Evolutionary conservation across 1,140 invertebrate genomes (phyloP).

Genomic region (Camponotus vicinus): DNA sequence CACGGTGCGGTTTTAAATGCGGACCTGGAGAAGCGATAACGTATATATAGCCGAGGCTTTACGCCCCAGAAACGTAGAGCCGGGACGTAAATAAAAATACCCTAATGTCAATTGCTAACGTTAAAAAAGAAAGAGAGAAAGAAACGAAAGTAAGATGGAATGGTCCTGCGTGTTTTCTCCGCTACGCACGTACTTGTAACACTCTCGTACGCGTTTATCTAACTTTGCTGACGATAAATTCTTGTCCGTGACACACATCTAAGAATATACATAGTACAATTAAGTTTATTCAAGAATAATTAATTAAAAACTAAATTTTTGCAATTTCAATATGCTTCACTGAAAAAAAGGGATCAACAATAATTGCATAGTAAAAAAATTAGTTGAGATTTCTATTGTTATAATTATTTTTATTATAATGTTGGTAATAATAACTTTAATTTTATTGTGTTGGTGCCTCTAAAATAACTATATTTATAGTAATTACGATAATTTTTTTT

Average conservation of each 20-base stretch:
- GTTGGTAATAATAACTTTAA: too few relatives aligned
- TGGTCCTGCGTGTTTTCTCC: not conserved
- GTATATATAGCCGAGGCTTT: constrained; percentile 33
- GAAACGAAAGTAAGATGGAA: not conserved
- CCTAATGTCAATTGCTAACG: constrained; percentile 40
- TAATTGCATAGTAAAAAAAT: too few relatives aligned
- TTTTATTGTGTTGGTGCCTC: too few relatives aligned
- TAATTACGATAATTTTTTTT: too few relatives aligned
- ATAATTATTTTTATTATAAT: too few relatives aligned
- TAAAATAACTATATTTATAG: too few relatives aligned
- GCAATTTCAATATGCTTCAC: not conserved
- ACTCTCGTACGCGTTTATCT: not conserved
- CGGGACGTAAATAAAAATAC: constrained; percentile 49
- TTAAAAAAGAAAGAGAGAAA: not conserved
- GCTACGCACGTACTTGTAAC: not conserved
- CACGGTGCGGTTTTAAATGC: constrained; percentile 51
- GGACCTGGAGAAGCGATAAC: constrained; percentile 48
- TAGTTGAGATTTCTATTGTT: too few relatives aligned
- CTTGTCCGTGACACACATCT: not conserved
- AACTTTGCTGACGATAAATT: not conserved
- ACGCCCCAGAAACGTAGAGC: constrained; percentile 34
- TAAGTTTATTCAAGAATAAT: not conserved
- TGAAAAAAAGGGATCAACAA: too few relatives aligned
- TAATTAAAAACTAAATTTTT: not conserved
- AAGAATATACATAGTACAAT: not conserved